These are phyloP conservation scores for Amblyornis subalaris DNA, from an alignment of 2,113 vertebrate species.

Conservation along the genomic window DNA sequence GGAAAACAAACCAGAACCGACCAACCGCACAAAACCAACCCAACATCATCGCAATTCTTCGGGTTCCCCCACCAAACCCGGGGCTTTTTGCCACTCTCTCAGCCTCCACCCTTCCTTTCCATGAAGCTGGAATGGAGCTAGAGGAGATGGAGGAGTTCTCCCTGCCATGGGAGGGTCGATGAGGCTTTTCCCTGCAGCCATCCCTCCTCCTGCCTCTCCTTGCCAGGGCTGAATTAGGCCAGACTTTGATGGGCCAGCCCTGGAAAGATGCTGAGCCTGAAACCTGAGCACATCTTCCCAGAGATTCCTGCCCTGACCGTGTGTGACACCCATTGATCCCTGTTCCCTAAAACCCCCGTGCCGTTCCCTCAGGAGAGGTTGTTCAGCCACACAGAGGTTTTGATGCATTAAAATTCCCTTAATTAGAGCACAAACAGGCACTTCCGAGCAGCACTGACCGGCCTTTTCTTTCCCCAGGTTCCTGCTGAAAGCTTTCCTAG, in stretches of 20 bases:
- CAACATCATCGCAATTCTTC: too few relatives aligned
- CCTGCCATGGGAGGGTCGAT: background rate
- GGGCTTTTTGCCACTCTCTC: background rate
- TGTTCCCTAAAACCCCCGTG: background rate
- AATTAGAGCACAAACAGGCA: background rate
- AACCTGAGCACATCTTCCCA: background rate
- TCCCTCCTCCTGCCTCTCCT: background rate
- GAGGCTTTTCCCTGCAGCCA: background rate
- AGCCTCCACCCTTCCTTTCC: background rate
- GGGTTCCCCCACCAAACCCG: background rate
- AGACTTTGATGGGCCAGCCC: background rate
- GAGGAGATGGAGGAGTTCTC: background rate
- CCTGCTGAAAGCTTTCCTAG: constrained; percentile 3
- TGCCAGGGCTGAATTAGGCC: background rate
- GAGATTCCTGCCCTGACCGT: background rate
- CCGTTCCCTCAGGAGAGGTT: background rate
- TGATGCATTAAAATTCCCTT: background rate
- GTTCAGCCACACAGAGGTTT: background rate
- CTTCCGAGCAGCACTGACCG: background rate
- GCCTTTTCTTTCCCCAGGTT: background rate
- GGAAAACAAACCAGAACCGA: background rate
- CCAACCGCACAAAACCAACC: background rate
- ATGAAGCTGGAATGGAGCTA: background rate
- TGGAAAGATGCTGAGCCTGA: background rate
- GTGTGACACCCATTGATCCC: background rate